A percentile compares a stretch with the other conserved stretches of the same genome.
Evolutionary conservation across 2,888 invertebrate species (phyloP).

Genomic region (Pterostichus madidus): DNA sequence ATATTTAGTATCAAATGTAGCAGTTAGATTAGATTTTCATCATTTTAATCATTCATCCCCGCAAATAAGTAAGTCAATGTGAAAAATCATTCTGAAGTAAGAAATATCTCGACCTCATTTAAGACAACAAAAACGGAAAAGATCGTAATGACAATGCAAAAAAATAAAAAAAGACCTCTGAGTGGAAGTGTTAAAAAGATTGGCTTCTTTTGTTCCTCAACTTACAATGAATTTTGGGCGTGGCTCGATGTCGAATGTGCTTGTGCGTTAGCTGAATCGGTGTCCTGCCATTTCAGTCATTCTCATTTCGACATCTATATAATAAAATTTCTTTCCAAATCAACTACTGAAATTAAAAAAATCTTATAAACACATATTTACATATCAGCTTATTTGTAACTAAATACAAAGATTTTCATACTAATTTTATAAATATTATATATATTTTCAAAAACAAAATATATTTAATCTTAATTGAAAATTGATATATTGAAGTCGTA

Average conservation of each 20-base stretch:
- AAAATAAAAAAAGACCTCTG: neutral
- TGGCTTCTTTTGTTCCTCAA: conserved; percentile 20
- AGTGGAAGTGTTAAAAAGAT: conserved; percentile 43
- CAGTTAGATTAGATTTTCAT: neutral
- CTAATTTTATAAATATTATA: no score
- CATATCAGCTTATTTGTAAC: no score
- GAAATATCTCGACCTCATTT: conserved; percentile 16
- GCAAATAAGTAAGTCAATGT: conserved; percentile 29
- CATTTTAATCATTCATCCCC: conserved; percentile 27
- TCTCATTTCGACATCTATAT: no score
- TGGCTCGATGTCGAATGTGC: conserved; percentile 16
- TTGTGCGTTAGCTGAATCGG: conserved; percentile 13
- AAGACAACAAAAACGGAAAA: conserved; percentile 21
- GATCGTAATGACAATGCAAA: conserved; percentile 33
- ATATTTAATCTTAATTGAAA: no score
- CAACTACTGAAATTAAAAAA: no score
- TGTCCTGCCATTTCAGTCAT: neutral
- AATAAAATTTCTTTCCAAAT: no score
- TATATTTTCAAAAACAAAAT: no score
- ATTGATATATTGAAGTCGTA: no score
- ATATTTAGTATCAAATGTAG: neutral
- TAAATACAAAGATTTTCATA: no score
- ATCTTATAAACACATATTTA: no score
- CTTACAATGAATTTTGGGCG: conserved; percentile 34
- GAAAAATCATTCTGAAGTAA: conserved; percentile 28